These are phyloP conservation scores for Drosophila infuscata DNA, from an alignment of 2,888 invertebrate species.

Conservation along the genomic window DNA sequence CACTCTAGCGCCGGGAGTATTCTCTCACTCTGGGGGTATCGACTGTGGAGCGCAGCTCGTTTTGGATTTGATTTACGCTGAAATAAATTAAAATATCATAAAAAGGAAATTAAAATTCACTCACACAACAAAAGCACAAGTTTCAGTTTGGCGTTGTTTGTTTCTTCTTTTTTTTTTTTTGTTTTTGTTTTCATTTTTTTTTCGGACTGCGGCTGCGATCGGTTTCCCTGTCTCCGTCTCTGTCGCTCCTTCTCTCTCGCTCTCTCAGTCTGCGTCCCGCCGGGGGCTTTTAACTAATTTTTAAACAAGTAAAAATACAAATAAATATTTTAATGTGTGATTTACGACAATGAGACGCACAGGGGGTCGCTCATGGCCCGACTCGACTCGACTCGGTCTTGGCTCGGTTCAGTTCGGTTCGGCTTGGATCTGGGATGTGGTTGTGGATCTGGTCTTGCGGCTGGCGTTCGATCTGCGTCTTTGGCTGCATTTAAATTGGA, in stretches of 20 bases:
- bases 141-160: conserved; percentile 4
- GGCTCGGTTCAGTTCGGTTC: conserved; percentile 5
- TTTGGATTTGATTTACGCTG: conserved; percentile 82
- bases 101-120: conserved; percentile 84
- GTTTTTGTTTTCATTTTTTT: conserved; percentile 1
- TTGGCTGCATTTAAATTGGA: conserved; percentile 74
- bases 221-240: not conserved
- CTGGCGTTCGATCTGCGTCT: conserved; percentile 32
- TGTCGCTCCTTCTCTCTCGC: not conserved
- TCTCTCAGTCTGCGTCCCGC: conserved; percentile 27
- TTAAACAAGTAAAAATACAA: conserved; percentile 81
- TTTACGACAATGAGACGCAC: conserved; percentile 78
- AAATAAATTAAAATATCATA: conserved; percentile 84
- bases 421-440: conserved; percentile 17
- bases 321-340: conserved; percentile 81
- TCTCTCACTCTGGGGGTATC: conserved; percentile 3
- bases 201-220: conserved; percentile 5
- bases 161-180: not conserved
- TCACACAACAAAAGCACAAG: conserved; percentile 67
- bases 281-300: conserved; percentile 77
- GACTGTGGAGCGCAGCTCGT: conserved; percentile 63
- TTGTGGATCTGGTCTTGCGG: conserved; percentile 17
- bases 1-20: not conserved
- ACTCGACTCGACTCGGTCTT: conserved; percentile 5
- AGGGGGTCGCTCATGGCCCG: conserved; percentile 61